A percentile compares a stretch with the other conserved stretches of the same genome.
Conservation (phyloP, 2,797 vertebrate species). For the Petrocephalus schoutedeni region DNA sequence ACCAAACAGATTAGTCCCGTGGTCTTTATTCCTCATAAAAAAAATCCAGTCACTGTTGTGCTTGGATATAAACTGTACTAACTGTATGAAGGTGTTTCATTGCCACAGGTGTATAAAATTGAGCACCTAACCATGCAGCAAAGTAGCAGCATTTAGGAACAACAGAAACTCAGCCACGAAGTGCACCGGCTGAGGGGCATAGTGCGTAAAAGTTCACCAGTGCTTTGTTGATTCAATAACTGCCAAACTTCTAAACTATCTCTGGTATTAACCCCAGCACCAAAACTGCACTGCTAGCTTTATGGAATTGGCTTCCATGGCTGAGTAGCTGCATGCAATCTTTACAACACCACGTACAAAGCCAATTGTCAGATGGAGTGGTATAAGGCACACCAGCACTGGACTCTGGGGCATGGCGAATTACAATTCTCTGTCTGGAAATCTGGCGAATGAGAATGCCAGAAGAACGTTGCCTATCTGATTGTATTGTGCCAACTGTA, state of each 20-base stretch:
- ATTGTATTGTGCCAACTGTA: not conserved
- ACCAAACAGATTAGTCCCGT: conserved; percentile 23
- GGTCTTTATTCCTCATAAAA: not conserved
- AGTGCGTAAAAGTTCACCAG: not conserved
- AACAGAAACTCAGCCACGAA: not conserved
- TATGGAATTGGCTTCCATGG: not conserved
- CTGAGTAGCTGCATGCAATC: not conserved
- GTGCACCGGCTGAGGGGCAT: not conserved
- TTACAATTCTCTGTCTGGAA: not conserved
- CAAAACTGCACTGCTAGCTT: not conserved
- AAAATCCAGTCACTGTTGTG: not conserved
- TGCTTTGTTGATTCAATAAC: not conserved
- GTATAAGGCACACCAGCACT: not conserved
- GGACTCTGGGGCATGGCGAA: not conserved
- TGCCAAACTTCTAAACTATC: not conserved
- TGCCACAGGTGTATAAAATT: too few relatives aligned
- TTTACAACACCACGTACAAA: not conserved
- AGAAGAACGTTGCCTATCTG: not conserved
- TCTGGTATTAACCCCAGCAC: not conserved
- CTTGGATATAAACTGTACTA: not conserved
- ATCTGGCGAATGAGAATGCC: not conserved
- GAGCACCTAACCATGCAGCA: not conserved
- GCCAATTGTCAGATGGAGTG: not conserved
- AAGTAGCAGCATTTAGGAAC: not conserved
- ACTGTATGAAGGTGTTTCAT: too few relatives aligned